These are phyloP conservation scores for Nomada fabriciana DNA, from an alignment of 2,888 invertebrate genomes.

Conservation along the genomic window DNA sequence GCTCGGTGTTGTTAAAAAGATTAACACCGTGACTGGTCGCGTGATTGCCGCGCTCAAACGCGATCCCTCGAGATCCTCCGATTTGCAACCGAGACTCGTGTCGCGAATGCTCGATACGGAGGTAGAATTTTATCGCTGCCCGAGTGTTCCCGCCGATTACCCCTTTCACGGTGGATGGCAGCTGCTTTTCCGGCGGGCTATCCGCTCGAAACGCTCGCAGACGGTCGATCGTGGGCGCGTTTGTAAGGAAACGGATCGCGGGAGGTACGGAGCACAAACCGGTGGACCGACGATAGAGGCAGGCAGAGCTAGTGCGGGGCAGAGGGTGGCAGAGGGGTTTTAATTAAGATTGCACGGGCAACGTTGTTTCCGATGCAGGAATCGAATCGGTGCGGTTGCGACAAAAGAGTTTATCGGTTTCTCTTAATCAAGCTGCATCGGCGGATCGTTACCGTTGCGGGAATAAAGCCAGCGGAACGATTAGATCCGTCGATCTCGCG, in stretches of 20 bases:
- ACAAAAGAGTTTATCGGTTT: slow-evolving; percentile 33
- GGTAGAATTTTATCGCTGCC: neutral
- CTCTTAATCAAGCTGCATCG: slow-evolving; percentile 40
- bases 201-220: neutral
- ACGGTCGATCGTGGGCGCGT: neutral
- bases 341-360: slow-evolving; percentile 35
- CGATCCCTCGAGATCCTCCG: slow-evolving; percentile 12
- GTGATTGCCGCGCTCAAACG: slow-evolving; percentile 16
- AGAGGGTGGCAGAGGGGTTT: slow-evolving; percentile 13
- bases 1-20: slow-evolving; percentile 22
- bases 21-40: slow-evolving; percentile 36
- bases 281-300: neutral
- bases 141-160: neutral
- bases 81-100: slow-evolving; percentile 8
- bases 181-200: neutral
- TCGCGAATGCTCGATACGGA: neutral
- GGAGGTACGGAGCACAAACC: too few relatives aligned
- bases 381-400: neutral
- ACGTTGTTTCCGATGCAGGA: slow-evolving; percentile 1
- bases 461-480: neutral
- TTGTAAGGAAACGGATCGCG: neutral
- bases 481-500: slow-evolving; percentile 43
- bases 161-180: neutral
- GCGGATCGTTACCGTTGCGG: neutral
- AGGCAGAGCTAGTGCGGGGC: neutral